A percentile compares a stretch with the other conserved stretches of the same genome.
phyloP scores from a whole-genome alignment of 2,797 vertebrate genomes.

The Botia almorhae region DNA sequence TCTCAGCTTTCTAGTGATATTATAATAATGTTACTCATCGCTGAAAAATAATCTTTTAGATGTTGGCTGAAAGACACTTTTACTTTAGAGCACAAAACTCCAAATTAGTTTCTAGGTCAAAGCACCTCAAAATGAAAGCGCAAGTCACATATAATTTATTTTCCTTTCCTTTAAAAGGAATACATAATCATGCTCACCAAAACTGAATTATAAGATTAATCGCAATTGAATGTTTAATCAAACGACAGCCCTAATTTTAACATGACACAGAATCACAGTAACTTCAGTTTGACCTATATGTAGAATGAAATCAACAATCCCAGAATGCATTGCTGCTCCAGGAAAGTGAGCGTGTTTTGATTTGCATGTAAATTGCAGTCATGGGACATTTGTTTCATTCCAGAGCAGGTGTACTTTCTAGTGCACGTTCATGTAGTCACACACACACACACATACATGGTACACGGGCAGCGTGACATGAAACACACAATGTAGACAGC shows the following conservation, averaged over 20 bases:
- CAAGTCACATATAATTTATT: neutral
- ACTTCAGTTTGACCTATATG: constrained; percentile 22
- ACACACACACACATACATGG: constrained; percentile 7
- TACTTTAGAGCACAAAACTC: neutral
- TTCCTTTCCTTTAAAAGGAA: neutral
- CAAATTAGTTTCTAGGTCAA: constrained; percentile 15
- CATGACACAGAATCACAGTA: constrained; percentile 22
- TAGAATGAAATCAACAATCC: constrained; percentile 4
- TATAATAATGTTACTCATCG: neutral
- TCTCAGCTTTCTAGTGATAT: neutral
- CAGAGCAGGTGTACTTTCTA: constrained; percentile 37
- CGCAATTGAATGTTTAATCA: too few relatives aligned
- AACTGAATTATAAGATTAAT: neutral
- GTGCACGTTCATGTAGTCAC: constrained; percentile 23
- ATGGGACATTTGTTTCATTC: constrained; percentile 40
- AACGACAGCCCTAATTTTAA: constrained; percentile 1
- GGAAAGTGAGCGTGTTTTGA: constrained; percentile 26
- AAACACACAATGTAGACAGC: constrained; percentile 29
- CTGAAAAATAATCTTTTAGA: neutral
- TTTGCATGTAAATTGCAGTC: constrained; percentile 49
- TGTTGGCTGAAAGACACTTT: neutral
- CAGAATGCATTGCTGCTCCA: constrained; percentile 30
- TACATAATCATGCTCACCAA: neutral
- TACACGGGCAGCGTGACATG: constrained; percentile 5
- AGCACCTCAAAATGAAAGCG: neutral